These are phyloP conservation scores for Orthonyx spaldingii DNA, from an alignment of 2,113 vertebrate species.

Conservation along the genomic window DNA sequence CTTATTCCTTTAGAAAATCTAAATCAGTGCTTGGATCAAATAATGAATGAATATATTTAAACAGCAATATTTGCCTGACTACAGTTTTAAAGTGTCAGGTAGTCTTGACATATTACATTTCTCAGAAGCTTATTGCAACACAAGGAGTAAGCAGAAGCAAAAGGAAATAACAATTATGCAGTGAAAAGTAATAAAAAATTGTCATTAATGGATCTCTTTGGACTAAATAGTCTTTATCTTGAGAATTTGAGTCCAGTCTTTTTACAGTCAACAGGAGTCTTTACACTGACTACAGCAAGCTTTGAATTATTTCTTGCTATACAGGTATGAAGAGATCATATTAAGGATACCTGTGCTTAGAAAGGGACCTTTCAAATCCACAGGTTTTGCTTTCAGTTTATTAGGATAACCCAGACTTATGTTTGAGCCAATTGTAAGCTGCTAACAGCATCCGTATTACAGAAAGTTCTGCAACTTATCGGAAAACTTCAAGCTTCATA, in stretches of 20 bases:
- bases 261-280: background rate
- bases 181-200: background rate
- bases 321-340: background rate
- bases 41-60: background rate
- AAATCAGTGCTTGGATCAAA: background rate
- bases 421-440: slow-evolving; percentile 34
- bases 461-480: slow-evolving; percentile 38
- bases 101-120: background rate
- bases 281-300: background rate
- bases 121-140: background rate
- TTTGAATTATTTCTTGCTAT: background rate
- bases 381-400: background rate
- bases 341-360: background rate
- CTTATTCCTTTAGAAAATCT: background rate
- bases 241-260: background rate
- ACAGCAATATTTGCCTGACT: background rate
- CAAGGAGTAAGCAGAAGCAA: background rate
- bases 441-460: background rate
- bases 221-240: background rate
- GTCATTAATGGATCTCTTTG: background rate
- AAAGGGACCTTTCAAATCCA: background rate
- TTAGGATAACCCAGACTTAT: background rate
- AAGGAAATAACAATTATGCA: background rate
- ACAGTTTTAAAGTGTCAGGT: background rate
- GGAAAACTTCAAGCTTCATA: slow-evolving; percentile 19